Base-by-base conservation (phyloP, 2,797 vertebrate species). In the Meda fulgida region DNA sequence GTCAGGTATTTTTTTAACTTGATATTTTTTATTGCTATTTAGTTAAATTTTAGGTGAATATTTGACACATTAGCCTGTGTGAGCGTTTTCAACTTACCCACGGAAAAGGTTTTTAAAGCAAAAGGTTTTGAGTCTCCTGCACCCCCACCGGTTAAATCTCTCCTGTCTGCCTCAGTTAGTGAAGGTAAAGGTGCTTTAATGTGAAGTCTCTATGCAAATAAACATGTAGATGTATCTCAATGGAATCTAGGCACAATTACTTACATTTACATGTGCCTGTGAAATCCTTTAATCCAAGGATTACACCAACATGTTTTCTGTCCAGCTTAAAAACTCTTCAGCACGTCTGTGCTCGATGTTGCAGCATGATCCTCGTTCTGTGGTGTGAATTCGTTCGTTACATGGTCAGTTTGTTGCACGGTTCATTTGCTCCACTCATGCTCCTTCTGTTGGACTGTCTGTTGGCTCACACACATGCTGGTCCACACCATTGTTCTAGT, bases 281-380 rank as follows among this genome's bases (percentile, higher is more conserved):
- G 87, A 90, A 94, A 93, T 93, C 93, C 92, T 90, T 87, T 94
- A 94, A 94, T 93, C 93, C 92, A 83, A 31, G 92, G 92, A 94
- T 94, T 94, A 93, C 92, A 91, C 88, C 89, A 80, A 91, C 92
- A 89, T 89, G 90, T 92, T 92, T 86, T 81, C 48, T 93, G 81
- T 92, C 29, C 16, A 19, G 51, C 26, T 73, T 43, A 51, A 26
- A 48, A 73, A 29, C 1, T 23, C 43, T 66, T 23, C n/a, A 53
- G 63, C 78, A 51, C 13, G 26, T 16, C 34, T 36, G 65, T 18
- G 40, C 26, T 53, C 58, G 16, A 23, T 16, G 10, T 14, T 36
- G 31, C 72, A n/a, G 21, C 23, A 2, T n/a, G 73, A 36, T 9
- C 16, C 48, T n/a, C 21, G 11, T 14, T 76, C 73, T 76, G 11